phyloP scores from a whole-genome alignment of 2,797 vertebrate species.

The Pangasius mekongensis region DNA sequence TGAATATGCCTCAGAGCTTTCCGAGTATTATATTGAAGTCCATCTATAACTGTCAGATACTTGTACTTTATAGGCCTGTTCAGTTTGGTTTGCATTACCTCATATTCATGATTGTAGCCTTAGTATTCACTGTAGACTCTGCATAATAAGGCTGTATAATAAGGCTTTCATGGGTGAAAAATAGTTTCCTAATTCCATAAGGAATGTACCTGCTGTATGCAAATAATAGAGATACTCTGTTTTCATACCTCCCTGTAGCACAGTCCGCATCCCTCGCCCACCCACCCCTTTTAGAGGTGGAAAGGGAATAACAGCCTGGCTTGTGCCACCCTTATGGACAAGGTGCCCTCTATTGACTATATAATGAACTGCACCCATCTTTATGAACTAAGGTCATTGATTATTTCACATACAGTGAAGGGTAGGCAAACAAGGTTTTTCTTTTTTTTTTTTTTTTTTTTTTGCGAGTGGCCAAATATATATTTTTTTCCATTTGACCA shows the following conservation, averaged over 20 bases:
- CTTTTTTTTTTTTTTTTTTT: neutral
- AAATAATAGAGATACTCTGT: slow-evolving; percentile 46
- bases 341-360: slow-evolving; percentile 76
- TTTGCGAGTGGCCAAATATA: neutral
- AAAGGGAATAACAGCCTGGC: slow-evolving; percentile 11
- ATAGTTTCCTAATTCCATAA: slow-evolving; percentile 54
- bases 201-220: slow-evolving; percentile 35
- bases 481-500: neutral
- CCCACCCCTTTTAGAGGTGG: neutral
- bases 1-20: slow-evolving; percentile 55
- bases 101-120: slow-evolving; percentile 31
- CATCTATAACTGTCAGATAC: slow-evolving; percentile 58
- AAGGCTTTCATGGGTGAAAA: slow-evolving; percentile 54
- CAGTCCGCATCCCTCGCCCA: neutral
- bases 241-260: slow-evolving; percentile 32
- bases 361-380: slow-evolving; percentile 66
- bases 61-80: slow-evolving; percentile 34
- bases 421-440: neutral
- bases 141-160: slow-evolving; percentile 49
- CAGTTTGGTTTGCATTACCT: slow-evolving; percentile 48
- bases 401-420: neutral
- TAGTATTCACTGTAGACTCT: slow-evolving; percentile 39
- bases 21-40: slow-evolving; percentile 54
- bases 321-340: slow-evolving; percentile 58
- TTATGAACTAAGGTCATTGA: slow-evolving; percentile 11